Evolutionary conservation across 2,797 vertebrate genomes (phyloP).

Genomic region (Limnodromus scolopaceus): DNA sequence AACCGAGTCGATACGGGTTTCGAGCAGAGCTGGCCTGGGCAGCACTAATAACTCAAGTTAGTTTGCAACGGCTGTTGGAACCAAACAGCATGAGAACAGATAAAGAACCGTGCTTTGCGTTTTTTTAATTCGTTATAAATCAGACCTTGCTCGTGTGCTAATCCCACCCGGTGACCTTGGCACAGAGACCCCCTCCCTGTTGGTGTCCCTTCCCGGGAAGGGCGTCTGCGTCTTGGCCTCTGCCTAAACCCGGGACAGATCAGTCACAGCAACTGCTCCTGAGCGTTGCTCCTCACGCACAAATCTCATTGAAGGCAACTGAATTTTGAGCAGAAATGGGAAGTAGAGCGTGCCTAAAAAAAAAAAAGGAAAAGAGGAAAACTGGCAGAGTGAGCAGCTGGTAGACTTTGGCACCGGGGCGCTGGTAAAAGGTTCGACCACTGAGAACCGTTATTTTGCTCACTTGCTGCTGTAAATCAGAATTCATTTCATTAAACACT

Average conservation of each 20-base stretch:
- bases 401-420: background rate
- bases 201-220: background rate
- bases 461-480: background rate
- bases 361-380: background rate
- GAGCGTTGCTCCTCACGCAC: background rate
- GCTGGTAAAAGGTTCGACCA: background rate
- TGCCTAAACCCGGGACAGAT: background rate
- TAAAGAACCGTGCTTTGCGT: background rate
- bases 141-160: background rate
- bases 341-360: background rate
- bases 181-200: background rate
- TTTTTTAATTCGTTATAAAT: background rate
- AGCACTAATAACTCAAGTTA: background rate
- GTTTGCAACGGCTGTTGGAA: background rate
- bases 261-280: fast-evolving
- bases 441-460: background rate
- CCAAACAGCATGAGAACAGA: background rate
- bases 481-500: background rate
- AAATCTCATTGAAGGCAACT: background rate
- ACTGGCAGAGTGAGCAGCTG: background rate
- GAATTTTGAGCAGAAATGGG: background rate
- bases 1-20: background rate
- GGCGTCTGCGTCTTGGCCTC: background rate
- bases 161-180: background rate
- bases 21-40: background rate